These are phyloP conservation scores for Ochotona princeps DNA, from an alignment of 2,113 vertebrate genomes.

Conservation along the genomic window DNA sequence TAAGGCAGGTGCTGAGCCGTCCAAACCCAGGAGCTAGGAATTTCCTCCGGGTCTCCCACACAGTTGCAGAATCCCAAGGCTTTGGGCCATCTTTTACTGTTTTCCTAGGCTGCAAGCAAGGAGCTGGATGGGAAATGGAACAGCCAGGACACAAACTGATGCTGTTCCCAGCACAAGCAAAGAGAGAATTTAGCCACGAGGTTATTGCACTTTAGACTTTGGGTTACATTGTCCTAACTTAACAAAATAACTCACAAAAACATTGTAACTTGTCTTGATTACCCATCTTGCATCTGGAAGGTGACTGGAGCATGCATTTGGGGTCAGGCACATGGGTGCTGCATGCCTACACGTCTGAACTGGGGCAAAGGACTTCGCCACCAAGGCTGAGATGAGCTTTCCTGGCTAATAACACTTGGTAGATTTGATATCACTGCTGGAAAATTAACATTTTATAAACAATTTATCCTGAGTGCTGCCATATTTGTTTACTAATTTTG, in stretches of 20 bases:
- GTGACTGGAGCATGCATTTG: neutral
- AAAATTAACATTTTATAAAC: neutral
- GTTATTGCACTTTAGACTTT: neutral
- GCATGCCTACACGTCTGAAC: accelerated
- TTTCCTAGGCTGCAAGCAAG: too few species aligned
- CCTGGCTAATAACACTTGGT: neutral
- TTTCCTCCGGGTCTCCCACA: too few species aligned
- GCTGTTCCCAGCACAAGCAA: too few species aligned
- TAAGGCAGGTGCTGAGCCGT: too few species aligned
- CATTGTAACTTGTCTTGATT: neutral
- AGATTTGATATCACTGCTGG: neutral
- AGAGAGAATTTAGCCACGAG: too few species aligned
- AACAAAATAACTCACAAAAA: neutral
- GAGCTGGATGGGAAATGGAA: too few species aligned
- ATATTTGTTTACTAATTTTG: neutral
- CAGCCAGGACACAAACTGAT: too few species aligned
- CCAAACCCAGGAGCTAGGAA: too few species aligned
- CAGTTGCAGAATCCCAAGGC: too few species aligned
- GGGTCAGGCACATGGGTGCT: neutral
- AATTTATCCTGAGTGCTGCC: neutral
- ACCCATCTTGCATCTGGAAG: neutral
- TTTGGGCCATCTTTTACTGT: too few species aligned
- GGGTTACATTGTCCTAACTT: neutral
- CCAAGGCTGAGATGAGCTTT: too few species aligned
- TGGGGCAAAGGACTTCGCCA: neutral